These are phyloP conservation scores for Mimachlamys varia DNA, from an alignment of 2,888 invertebrate species.

Conservation along the genomic window DNA sequence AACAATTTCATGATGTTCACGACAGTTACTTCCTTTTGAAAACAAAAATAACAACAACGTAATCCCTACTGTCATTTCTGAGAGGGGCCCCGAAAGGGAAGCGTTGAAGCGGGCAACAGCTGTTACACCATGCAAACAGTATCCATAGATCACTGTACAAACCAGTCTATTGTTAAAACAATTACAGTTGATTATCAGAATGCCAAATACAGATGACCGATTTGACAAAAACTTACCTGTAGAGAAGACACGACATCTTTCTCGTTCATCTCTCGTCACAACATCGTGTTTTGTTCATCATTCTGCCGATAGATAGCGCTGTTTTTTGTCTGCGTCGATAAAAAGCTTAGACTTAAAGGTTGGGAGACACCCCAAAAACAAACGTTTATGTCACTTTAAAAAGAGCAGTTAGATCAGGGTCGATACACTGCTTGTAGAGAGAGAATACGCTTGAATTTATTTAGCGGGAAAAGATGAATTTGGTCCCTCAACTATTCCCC, in stretches of 20 bases:
- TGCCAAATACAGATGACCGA: not conserved
- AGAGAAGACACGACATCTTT: conserved; percentile 61
- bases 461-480: not conserved
- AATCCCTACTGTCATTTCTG: not conserved
- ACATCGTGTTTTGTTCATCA: conserved; percentile 23
- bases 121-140: not conserved
- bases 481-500: not conserved
- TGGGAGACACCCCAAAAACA: not conserved
- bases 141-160: not conserved
- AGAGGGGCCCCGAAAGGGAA: not conserved
- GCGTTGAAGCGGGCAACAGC: not conserved
- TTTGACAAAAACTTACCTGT: conserved; percentile 49
- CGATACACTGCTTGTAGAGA: not conserved
- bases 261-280: conserved; percentile 50
- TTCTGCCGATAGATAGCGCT: not conserved
- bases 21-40: conserved; percentile 31
- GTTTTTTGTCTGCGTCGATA: not conserved
- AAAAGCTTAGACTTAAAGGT: not conserved
- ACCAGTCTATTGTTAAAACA: not conserved
- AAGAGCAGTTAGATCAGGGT: not conserved
- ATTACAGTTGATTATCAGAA: not conserved
- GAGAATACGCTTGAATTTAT: not conserved
- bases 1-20: not conserved
- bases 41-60: conserved; percentile 36
- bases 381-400: not conserved